Evolutionary conservation across 2,888 invertebrate genomes (phyloP).

Genomic region (Lasius platythorax): DNA sequence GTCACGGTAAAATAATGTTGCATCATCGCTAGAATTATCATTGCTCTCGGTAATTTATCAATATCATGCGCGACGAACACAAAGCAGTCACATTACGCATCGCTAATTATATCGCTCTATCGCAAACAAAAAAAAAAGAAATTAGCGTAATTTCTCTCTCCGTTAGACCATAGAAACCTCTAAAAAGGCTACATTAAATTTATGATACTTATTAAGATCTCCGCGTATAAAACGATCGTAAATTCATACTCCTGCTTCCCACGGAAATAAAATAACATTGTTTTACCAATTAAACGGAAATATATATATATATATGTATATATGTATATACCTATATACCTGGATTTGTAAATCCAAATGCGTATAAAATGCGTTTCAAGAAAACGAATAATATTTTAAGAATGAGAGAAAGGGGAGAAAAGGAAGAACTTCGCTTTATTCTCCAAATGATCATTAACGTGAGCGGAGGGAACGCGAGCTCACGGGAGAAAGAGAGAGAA

Average conservation of each 20-base stretch:
- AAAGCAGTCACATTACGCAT: slow-evolving; percentile 4
- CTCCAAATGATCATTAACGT: slow-evolving; percentile 29
- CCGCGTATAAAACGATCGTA: background rate
- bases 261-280: background rate
- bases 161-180: background rate
- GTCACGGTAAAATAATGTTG: background rate
- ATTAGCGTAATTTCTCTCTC: background rate
- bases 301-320: background rate
- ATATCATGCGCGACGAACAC: slow-evolving; percentile 18
- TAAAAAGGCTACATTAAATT: background rate
- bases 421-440: background rate
- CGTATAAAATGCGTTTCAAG: background rate
- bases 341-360: background rate
- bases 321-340: background rate
- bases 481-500: slow-evolving; percentile 29
- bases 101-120: slow-evolving; percentile 21
- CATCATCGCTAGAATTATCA: slow-evolving; percentile 36
- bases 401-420: background rate
- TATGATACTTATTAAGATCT: background rate
- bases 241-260: background rate
- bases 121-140: background rate
- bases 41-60: slow-evolving; percentile 23
- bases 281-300: slow-evolving; percentile 1
- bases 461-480: background rate
- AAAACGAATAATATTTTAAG: background rate